These are phyloP conservation scores for Darevskia mixta DNA, from an alignment of 2,797 vertebrate genomes.

Conservation along the genomic window DNA sequence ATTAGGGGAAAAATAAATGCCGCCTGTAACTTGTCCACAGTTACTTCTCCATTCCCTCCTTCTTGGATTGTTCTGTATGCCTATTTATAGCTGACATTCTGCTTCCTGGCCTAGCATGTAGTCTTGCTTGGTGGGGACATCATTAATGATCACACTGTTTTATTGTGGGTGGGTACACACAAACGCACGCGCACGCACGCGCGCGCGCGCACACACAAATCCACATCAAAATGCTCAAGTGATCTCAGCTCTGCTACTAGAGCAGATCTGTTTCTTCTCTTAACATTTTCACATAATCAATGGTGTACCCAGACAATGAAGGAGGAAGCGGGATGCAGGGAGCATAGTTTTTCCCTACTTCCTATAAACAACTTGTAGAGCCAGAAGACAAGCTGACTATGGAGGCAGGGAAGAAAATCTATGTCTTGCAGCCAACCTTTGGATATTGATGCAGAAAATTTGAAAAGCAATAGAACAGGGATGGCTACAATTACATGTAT, in stretches of 20 bases:
- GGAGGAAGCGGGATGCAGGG: not conserved
- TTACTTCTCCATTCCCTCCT: not conserved
- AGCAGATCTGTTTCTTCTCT: not conserved
- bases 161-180: not conserved
- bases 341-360: constrained; percentile 5
- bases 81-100: not conserved
- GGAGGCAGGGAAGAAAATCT: not conserved
- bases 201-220: no score
- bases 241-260: not conserved
- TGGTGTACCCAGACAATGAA: constrained; percentile 14
- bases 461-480: not conserved
- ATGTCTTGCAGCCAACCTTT: not conserved
- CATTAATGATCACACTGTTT: not conserved
- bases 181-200: not conserved
- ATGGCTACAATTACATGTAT: not conserved
- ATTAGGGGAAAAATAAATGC: no score
- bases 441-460: not conserved
- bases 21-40: no score
- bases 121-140: not conserved
- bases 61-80: no score
- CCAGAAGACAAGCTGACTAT: constrained; percentile 46
- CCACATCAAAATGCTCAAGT: not conserved
- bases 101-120: not conserved
- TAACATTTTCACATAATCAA: constrained; percentile 1
- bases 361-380: constrained; percentile 40